phyloP scores from a whole-genome alignment of 2,888 invertebrate species.

The Thera obeliscata region DNA sequence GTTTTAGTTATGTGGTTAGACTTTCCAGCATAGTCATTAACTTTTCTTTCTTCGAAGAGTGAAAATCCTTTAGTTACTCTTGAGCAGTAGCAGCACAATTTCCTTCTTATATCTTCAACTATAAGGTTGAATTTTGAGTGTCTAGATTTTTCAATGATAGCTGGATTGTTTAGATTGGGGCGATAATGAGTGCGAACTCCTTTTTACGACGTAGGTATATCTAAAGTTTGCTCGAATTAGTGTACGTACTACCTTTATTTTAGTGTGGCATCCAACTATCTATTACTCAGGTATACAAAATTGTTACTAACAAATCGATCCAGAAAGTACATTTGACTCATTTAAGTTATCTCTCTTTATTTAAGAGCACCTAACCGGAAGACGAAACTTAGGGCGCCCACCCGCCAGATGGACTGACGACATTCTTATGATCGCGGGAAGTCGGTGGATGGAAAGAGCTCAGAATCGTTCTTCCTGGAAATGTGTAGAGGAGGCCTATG shows the following conservation, averaged over 20 bases:
- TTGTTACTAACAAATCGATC: background rate
- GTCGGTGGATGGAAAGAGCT: no score
- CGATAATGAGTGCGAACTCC: constrained; percentile 56
- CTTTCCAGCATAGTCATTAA: constrained; percentile 68
- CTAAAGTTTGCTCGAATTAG: constrained; percentile 46
- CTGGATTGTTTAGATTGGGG: constrained; percentile 57
- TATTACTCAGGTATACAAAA: background rate
- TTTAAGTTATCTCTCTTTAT: no score
- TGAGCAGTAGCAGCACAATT: constrained; percentile 30
- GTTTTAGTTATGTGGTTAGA: constrained; percentile 39
- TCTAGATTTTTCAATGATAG: constrained; percentile 38
- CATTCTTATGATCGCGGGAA: no score
- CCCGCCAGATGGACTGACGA: no score
- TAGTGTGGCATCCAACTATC: background rate
- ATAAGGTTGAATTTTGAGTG: constrained; percentile 36
- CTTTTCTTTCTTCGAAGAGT: constrained; percentile 61
- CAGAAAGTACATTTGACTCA: no score
- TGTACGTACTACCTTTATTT: background rate
- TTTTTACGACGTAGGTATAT: constrained; percentile 49
- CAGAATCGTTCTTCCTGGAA: no score
- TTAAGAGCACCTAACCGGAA: no score
- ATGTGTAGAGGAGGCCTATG: no score
- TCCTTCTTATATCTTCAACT: constrained; percentile 36
- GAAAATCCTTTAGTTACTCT: constrained; percentile 53
- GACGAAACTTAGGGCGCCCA: no score